Evolutionary conservation across 1,140 invertebrate genomes (phyloP), one percentile per base, ranked within the genome.

Genomic region (Drosophila arizonae): DNA sequence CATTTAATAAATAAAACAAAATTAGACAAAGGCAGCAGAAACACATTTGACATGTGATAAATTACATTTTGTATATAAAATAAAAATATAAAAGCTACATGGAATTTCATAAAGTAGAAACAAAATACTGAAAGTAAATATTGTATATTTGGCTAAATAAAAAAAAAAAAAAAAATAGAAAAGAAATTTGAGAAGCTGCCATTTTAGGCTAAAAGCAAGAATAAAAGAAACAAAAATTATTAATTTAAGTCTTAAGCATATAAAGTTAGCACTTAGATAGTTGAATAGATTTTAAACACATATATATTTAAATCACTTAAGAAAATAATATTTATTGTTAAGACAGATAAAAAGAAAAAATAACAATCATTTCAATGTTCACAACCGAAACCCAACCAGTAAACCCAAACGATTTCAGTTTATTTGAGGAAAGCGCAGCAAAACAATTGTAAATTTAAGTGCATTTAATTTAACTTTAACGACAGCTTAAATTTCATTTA

Each of bases 31-130:
- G 36, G 36, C 36, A 39, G 36, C 36, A 17, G 17, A 63, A 46
- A 17, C 82, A 87, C 82, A 87, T 87, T 87, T 68, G 5, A 88
- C 87, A 87, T 87, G 82, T 87, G 84, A 88, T 88, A 78, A 71
- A 66, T 28, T 57, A 48, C 52, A 67, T 63, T 81, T 70, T 87
- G 82, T 86, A 87, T 45, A 81, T 86, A 86, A 46, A 66, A 68
- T 60, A 57, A 56, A 63, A 50, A 0, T 73, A 65, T 6, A 0
- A 52, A 45, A 39, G 33, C 33, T 33, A 33, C 33, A 57, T 28
- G 21, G 28, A 61, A 72, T 45, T 36, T 33, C 15, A 3, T 28
- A 60, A 55, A 13, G 3, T n/a, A 50, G 46, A 71, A 28, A 26
- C 26, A 58, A 28, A 15, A 17, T 30, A 63, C 11, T n/a, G 9